These are phyloP conservation scores for Mustelus asterias DNA, from an alignment of 2,113 vertebrate genomes.

Conservation along the genomic window DNA sequence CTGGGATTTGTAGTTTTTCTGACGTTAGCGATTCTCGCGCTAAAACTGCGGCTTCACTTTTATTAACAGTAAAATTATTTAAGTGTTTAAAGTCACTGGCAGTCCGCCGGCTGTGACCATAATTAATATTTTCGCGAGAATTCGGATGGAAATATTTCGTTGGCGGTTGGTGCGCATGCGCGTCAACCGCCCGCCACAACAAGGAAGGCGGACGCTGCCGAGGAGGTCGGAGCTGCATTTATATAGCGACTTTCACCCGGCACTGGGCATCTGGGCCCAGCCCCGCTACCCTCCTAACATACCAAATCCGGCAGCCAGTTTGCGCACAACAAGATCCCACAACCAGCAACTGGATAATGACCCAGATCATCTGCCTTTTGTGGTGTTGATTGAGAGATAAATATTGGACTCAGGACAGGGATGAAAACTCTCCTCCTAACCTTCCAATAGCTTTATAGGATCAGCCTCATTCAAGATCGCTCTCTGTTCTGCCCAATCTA, in stretches of 20 bases:
- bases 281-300: too few species aligned
- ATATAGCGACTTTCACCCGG: not conserved
- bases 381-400: too few species aligned
- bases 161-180: not conserved
- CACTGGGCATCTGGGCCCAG: too few species aligned
- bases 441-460: too few species aligned
- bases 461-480: too few species aligned
- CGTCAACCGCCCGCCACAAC: not conserved
- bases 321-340: too few species aligned
- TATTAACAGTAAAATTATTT: not conserved
- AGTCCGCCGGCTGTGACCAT: not conserved
- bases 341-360: too few species aligned
- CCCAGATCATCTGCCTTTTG: too few species aligned
- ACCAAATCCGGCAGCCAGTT: too few species aligned
- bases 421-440: too few species aligned
- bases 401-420: too few species aligned
- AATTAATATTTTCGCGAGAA: not conserved
- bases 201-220: not conserved
- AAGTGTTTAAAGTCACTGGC: not conserved
- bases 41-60: not conserved
- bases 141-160: not conserved
- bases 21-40: not conserved
- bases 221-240: not conserved
- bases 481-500: too few species aligned
- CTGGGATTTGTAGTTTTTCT: constrained; percentile 14